These are phyloP conservation scores for Sphinx pinastri DNA, from an alignment of 2,888 invertebrate species.

Conservation along the genomic window DNA sequence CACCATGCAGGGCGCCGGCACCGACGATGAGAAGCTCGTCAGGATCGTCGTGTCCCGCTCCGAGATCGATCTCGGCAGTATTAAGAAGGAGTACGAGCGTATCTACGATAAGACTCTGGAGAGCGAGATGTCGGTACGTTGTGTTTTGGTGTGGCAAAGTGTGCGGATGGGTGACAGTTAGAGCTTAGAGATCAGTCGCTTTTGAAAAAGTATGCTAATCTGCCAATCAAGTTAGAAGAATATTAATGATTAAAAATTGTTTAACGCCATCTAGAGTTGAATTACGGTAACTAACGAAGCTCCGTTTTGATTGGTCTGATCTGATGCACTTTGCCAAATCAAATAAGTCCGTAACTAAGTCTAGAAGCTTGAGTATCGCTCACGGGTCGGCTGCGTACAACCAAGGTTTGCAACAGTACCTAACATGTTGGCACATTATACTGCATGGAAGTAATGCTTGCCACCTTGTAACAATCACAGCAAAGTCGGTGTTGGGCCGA, in stretches of 20 bases:
- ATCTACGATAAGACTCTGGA: slow-evolving; percentile 87
- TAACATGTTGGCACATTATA: slow-evolving; percentile 53
- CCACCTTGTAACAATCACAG: not conserved
- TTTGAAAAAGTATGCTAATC: no score
- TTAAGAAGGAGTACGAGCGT: slow-evolving; percentile 88
- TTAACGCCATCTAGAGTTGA: no score
- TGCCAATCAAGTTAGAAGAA: no score
- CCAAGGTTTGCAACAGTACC: slow-evolving; percentile 26
- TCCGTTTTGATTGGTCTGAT: not conserved
- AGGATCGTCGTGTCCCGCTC: slow-evolving; percentile 87
- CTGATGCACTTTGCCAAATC: not conserved
- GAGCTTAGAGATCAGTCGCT: not conserved
- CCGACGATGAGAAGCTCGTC: slow-evolving; percentile 87
- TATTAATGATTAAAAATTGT: no score
- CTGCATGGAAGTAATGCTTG: slow-evolving; percentile 58
- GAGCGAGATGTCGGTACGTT: slow-evolving; percentile 85
- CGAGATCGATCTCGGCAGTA: slow-evolving; percentile 87
- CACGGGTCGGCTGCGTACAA: not conserved
- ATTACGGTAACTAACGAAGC: not conserved
- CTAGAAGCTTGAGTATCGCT: not conserved
- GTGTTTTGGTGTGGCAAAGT: not conserved
- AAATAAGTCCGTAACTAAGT: not conserved
- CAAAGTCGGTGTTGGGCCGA: not conserved
- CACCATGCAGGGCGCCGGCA: slow-evolving; percentile 88
- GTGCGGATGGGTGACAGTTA: not conserved